Evolutionary conservation across 2,797 vertebrate genomes (phyloP).

Genomic region (Sarcoramphus papa): DNA sequence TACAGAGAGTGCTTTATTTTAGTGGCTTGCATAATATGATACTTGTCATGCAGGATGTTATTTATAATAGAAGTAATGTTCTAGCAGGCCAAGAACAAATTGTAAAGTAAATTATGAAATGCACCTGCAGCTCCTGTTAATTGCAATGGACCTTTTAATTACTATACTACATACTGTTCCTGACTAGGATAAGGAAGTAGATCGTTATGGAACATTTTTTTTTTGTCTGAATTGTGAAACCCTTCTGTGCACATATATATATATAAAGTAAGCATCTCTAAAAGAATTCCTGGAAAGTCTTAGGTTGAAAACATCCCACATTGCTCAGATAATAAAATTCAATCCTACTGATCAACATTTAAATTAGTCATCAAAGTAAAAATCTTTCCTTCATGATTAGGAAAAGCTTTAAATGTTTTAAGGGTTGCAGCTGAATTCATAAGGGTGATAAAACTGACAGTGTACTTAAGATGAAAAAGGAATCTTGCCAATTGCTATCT

Average conservation of each 20-base stretch:
- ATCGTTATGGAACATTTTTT: neutral
- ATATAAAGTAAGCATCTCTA: neutral
- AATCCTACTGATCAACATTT: neutral
- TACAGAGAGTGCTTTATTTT: neutral
- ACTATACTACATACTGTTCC: neutral
- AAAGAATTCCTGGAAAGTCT: neutral
- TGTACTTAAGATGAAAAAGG: neutral
- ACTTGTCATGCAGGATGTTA: neutral
- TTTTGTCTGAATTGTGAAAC: neutral
- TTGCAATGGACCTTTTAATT: neutral
- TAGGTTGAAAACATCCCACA: neutral
- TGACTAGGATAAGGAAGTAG: neutral
- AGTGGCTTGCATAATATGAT: neutral
- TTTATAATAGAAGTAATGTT: neutral
- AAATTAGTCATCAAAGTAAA: slow-evolving; percentile 25
- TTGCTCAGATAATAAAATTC: neutral
- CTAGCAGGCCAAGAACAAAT: neutral
- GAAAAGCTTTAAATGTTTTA: slow-evolving; percentile 1
- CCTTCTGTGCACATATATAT: neutral
- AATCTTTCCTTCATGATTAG: neutral
- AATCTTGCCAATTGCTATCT: neutral
- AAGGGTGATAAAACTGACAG: slow-evolving; percentile 30
- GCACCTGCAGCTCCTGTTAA: neutral
- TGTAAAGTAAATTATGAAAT: neutral
- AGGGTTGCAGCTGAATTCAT: neutral